Percentiles rank a stretch among this genome's conserved stretches.
These are phyloP conservation scores for Homarus americanus DNA, from an alignment of 1,140 invertebrate species.

Conservation along the genomic window DNA sequence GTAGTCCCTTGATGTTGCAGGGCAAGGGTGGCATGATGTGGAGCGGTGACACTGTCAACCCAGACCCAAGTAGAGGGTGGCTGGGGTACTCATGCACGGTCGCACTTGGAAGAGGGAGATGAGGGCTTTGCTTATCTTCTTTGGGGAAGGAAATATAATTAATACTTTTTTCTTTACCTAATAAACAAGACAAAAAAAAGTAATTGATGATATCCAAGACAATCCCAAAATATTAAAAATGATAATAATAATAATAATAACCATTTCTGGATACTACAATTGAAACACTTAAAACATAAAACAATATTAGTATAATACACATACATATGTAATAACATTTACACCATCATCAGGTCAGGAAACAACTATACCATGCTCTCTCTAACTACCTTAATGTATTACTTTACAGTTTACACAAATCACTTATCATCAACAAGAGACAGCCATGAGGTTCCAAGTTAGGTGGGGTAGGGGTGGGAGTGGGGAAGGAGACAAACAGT, in stretches of 20 bases:
- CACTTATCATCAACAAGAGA: not conserved
- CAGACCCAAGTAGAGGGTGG: constrained; percentile 15
- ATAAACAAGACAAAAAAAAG: not conserved
- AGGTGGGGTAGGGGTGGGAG: not conserved
- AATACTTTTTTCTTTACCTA: constrained; percentile 19
- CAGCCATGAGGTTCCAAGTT: not conserved
- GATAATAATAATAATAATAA: not conserved
- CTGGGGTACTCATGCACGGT: constrained; percentile 28
- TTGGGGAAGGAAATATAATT: constrained; percentile 27
- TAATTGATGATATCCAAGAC: not conserved
- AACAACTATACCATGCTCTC: constrained; percentile 1
- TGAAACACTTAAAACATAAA: not conserved
- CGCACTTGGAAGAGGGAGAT: constrained; percentile 12
- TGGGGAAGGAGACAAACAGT: too few relatives aligned
- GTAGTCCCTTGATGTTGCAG: constrained; percentile 33
- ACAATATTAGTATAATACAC: not conserved
- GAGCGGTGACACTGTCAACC: constrained; percentile 24
- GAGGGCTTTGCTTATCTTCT: constrained; percentile 9
- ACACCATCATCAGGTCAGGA: not conserved
- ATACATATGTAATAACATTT: not conserved
- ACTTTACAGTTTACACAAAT: not conserved
- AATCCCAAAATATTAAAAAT: not conserved
- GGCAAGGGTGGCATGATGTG: constrained; percentile 15
- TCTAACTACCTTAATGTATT: not conserved
- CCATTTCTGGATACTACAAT: not conserved